Evolutionary conservation across 35 echinoderm and acorn worm genomes (phyloP), one percentile per base, ranked within the genome.

Genomic region (Heliocidaris tuberculata): DNA sequence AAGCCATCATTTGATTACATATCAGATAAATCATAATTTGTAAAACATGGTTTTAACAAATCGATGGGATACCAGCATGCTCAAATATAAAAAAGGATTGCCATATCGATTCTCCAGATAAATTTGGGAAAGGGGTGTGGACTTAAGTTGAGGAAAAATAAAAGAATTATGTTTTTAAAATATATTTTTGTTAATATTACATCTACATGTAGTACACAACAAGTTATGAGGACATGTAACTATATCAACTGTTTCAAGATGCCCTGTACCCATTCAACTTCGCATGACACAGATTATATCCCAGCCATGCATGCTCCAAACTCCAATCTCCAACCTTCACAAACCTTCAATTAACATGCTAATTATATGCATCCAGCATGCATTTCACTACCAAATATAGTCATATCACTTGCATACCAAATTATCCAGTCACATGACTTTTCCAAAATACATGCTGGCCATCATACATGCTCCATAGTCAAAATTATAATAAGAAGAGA

Each of bases 311-410:
- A 78, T 78, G 65, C 65, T 78, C 65, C 21, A 27, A 21, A 21
- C 27, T 21, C 65, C 21, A 78, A 24, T 78, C 24, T 8, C 7
- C 65, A n/a, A 78, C 27, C 65, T 78, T 24, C 19, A 78, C 65
- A n/a, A 27, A 78, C 65, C 65, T 78, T 78, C 65, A 78, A 42
- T 78, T 78, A n/a, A 78, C 65, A 78, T 78, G 65, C 65, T 78
- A 78, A 78, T 78, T 78, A 78, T 78, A 78, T 78, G 65, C 65
- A 89, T 89, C 87, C 87, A 89, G 87, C 87, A 89, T 89, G 87
- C 87, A 89, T 89, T 42, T 89, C 87, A 89, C 47, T 78, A 78
- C 65, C 65, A 78, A 78, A 78, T 27, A 78, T 78, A 19, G 65
- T 78, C 65, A 78, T 78, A 78, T 56, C 65, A 78, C 65, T 78